A percentile compares a stretch with the other conserved stretches of the same genome.
phyloP scores from a whole-genome alignment of 1,140 invertebrate genomes.

The Triops longicaudatus region DNA sequence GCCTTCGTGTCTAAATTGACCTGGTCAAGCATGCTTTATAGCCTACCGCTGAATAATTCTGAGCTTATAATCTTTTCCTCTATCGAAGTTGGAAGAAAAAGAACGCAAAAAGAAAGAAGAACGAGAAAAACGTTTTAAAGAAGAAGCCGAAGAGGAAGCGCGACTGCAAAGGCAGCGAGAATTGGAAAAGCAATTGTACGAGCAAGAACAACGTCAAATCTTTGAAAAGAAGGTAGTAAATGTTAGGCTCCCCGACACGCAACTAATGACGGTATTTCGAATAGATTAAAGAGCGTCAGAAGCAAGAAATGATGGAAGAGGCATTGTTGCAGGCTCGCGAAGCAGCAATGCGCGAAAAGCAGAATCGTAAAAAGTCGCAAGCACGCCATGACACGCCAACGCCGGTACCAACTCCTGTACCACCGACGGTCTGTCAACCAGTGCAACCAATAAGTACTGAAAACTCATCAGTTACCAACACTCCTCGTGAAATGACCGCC shows the following conservation, averaged over 20 bases:
- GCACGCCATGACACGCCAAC: neutral
- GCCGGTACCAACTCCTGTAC: neutral
- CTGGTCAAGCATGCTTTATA: neutral
- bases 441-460: neutral
- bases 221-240: conserved; percentile 23
- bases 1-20: neutral
- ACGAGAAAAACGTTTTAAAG: neutral
- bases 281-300: conserved; percentile 22
- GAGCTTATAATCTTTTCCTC: neutral
- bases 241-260: neutral
- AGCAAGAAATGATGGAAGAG: conserved; percentile 21
- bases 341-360: conserved; percentile 19
- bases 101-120: conserved; percentile 23
- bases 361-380: conserved; percentile 1
- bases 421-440: neutral
- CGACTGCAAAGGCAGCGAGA: conserved; percentile 21
- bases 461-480: neutral
- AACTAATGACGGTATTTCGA: neutral
- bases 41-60: neutral
- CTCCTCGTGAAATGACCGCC: neutral
- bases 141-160: conserved; percentile 21
- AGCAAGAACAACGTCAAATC: conserved; percentile 21
- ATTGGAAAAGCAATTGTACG: conserved; percentile 16
- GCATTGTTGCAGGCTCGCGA: conserved; percentile 19
- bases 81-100: conserved; percentile 25